phyloP scores from a whole-genome alignment of 2,888 invertebrate species.

The Nowickia ferox region DNA sequence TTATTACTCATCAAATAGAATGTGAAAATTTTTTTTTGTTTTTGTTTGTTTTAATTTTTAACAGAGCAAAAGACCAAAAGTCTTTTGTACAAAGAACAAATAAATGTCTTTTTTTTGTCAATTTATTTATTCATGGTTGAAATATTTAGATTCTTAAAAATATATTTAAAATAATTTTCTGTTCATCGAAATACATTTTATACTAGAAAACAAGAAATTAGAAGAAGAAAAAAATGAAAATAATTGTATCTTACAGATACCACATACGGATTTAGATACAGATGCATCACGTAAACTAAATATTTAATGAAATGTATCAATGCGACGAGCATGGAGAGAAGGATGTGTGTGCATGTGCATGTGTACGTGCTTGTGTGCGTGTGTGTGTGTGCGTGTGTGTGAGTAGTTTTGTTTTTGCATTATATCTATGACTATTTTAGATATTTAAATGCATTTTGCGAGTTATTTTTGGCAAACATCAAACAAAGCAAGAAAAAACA shows the following conservation, averaged over 20 bases:
- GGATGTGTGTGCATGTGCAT: not conserved
- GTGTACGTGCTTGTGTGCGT: not conserved
- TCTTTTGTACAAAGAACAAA: slow-evolving; percentile 33
- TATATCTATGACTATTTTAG: slow-evolving; percentile 61
- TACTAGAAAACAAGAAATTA: slow-evolving; percentile 17
- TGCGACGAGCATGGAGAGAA: slow-evolving; percentile 27
- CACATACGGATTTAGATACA: slow-evolving; percentile 6
- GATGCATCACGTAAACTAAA: slow-evolving; percentile 65
- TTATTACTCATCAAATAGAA: slow-evolving; percentile 62
- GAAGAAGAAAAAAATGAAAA: not conserved
- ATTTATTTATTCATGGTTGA: slow-evolving; percentile 72
- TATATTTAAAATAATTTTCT: slow-evolving; percentile 39
- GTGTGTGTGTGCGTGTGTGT: not conserved
- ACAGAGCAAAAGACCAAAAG: slow-evolving; percentile 21
- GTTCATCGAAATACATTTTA: slow-evolving; percentile 49
- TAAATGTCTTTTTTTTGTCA: slow-evolving; percentile 69
- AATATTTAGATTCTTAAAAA: slow-evolving; percentile 63
- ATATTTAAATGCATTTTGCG: slow-evolving; percentile 70
- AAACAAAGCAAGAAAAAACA: slow-evolving; percentile 56
- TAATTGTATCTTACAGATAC: slow-evolving; percentile 33
- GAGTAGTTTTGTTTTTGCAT: not conserved
- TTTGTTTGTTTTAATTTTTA: not conserved
- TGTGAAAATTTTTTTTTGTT: not conserved
- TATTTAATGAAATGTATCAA: slow-evolving; percentile 65
- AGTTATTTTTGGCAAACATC: slow-evolving; percentile 71